Conservation (phyloP, 1,140 invertebrate genomes). For the Monochamus saltuarius region DNA sequence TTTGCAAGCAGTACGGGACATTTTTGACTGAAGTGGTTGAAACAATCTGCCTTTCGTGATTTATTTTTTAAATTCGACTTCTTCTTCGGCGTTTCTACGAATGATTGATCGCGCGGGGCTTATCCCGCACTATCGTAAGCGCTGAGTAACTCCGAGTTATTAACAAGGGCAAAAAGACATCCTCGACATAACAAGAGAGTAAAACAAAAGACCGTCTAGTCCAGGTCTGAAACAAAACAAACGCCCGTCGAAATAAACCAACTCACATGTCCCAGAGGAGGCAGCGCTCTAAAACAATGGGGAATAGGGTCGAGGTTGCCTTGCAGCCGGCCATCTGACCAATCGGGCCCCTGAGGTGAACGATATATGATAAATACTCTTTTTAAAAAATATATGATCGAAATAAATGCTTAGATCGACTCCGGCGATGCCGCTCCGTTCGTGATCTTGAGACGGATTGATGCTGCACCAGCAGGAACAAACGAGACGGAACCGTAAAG, state of each 20-base stretch:
- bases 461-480: slow-evolving; percentile 11
- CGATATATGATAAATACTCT: slow-evolving; percentile 40
- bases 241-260: slow-evolving; percentile 10
- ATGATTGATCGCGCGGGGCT: not conserved
- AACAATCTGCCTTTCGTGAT: too few relatives aligned
- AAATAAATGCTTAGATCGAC: slow-evolving; percentile 47
- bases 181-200: slow-evolving; percentile 12
- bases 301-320: slow-evolving; percentile 1
- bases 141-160: not conserved
- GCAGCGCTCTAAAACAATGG: too few relatives aligned
- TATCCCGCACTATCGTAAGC: not conserved
- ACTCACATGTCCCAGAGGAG: too few relatives aligned
- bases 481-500: slow-evolving; percentile 31
- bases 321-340: slow-evolving; percentile 9
- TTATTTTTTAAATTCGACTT: too few relatives aligned
- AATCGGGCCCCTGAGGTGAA: slow-evolving; percentile 37
- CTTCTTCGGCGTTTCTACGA: too few relatives aligned
- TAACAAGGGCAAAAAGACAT: slow-evolving; percentile 5
- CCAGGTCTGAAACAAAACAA: slow-evolving; percentile 21
- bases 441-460: slow-evolving; percentile 38
- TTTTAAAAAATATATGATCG: slow-evolving; percentile 43
- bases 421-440: slow-evolving; percentile 39
- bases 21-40: too few relatives aligned
- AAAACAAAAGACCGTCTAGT: slow-evolving; percentile 24
- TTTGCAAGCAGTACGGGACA: too few relatives aligned